Base-by-base conservation (phyloP, 2,113 vertebrate species). In the Pelodiscus sinensis region DNA sequence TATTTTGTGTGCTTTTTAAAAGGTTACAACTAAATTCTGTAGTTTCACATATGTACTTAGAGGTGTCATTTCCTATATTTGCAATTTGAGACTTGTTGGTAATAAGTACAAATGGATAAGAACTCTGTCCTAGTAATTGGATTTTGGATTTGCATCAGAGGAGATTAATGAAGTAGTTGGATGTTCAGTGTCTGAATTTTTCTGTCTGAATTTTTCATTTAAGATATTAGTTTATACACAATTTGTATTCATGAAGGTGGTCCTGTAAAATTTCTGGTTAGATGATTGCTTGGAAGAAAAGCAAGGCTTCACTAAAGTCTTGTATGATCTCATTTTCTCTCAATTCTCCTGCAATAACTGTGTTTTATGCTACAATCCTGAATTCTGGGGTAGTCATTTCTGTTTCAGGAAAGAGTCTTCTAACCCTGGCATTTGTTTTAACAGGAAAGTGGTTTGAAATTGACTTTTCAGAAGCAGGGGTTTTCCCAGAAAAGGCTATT, bases 401-500 rank as follows among this genome's bases (percentile, higher is more conserved):
- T 96, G 84, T 85, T 97, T 93, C 80, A 95, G 94, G 94, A 96
- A 85, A 89, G 56, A 95, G 95, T 91, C 81, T 96, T 82, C 96
- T 96, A 95, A 95, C 94, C 90, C 87, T 96, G 82, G 75, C 85
- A 94, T 97, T 97, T 97, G 81, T 97, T 44, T 97, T 92, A 98
- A 98, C 98, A 99, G 99, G 99, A 99, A 97, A 99, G 99, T 94
- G 98, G 99, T 96, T 98, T 99, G 97, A 99, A 99, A 98, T 97
- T 99, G 97, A 99, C 99, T 95, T 99, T 99, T 98, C 99, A 99
- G 98, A 99, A 99, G 98, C 99, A 99, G 97, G 99, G 98, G 77
- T 95, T 98, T 93, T 98, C 98, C 91, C 98, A 99, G 94, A 99
- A 99, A 97, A 99, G 99, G 87, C 98, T 99, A 8, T 97, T 99